These are phyloP conservation scores for Lymantria monacha DNA, from an alignment of 2,888 invertebrate genomes.

Conservation along the genomic window DNA sequence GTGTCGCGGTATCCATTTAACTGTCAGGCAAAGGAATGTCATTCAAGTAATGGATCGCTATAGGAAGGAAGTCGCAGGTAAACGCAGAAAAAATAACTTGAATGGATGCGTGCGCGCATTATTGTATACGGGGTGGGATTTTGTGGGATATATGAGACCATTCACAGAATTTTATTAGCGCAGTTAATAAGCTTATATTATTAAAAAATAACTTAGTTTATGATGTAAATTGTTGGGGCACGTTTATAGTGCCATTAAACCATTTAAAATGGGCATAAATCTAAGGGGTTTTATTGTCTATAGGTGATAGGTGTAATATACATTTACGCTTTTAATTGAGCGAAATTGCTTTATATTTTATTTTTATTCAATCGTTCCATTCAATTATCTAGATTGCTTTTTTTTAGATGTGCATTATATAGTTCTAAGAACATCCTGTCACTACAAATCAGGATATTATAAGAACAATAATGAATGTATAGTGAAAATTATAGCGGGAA, in stretches of 20 bases:
- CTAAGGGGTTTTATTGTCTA: conserved; percentile 3
- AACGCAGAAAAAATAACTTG: conserved; percentile 53
- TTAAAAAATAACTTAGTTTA: conserved; percentile 26
- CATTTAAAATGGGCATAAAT: conserved; percentile 1
- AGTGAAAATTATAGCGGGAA: too few relatives aligned
- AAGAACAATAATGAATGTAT: too few relatives aligned
- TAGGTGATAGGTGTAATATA: neutral
- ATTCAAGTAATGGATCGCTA: conserved; percentile 74
- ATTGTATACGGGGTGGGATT: conserved; percentile 42
- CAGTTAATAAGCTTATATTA: conserved; percentile 41
- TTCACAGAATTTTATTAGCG: conserved; percentile 40
- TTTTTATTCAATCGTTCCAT: too few relatives aligned
- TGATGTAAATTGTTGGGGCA: conserved; percentile 14
- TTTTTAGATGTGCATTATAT: too few relatives aligned
- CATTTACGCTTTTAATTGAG: neutral
- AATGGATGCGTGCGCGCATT: conserved; percentile 53
- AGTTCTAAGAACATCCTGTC: too few relatives aligned
- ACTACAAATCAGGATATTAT: too few relatives aligned
- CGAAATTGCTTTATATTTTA: too few relatives aligned
- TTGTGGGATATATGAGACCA: conserved; percentile 39
- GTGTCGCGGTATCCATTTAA: conserved; percentile 67
- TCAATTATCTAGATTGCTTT: too few relatives aligned
- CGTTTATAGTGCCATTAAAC: conserved; percentile 6
- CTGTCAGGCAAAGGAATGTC: conserved; percentile 73
- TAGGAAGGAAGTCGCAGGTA: conserved; percentile 82